Conservation (phyloP, 2,888 invertebrate genomes). For the Latrodectus hesperus region DNA sequence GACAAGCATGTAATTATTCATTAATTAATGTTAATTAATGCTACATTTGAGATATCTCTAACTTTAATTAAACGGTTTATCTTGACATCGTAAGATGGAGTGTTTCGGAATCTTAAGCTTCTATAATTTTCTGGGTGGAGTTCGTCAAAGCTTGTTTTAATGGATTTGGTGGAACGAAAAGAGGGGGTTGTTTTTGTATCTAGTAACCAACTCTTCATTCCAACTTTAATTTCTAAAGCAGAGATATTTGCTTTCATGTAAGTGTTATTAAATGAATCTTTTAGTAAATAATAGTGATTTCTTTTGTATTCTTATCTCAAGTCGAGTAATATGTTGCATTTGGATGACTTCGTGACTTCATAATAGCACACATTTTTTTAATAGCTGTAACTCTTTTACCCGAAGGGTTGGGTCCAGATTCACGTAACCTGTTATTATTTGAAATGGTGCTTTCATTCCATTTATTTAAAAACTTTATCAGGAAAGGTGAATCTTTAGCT, state of each 20-base stretch:
- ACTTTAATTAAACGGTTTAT: not conserved
- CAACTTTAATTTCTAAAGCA: not conserved
- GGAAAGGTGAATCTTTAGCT: not conserved
- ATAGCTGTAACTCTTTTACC: conserved; percentile 1
- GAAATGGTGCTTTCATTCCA: not conserved
- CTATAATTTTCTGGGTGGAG: conserved; percentile 31
- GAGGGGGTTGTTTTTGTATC: conserved; percentile 23
- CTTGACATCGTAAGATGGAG: not conserved
- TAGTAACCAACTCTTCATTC: conserved; percentile 25
- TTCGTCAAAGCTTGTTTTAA: not conserved
- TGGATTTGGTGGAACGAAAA: conserved; percentile 7
- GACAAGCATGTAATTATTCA: not conserved
- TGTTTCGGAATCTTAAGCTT: not conserved
- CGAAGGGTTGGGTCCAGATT: not conserved
- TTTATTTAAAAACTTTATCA: not conserved
- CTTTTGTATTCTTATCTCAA: conserved; percentile 38
- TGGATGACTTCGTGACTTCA: conserved; percentile 50
- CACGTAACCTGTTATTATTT: not conserved
- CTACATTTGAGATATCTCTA: not conserved
- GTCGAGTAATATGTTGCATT: conserved; percentile 37
- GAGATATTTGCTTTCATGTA: conserved; percentile 33
- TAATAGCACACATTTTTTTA: conserved; percentile 33
- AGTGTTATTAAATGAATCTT: conserved; percentile 42
- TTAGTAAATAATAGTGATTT: conserved; percentile 22
- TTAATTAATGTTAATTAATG: conserved; percentile 10